Evolutionary conservation across 2,113 vertebrate species (phyloP), one percentile per base, ranked within the genome.

Genomic region (Saimiri boliviensis): DNA sequence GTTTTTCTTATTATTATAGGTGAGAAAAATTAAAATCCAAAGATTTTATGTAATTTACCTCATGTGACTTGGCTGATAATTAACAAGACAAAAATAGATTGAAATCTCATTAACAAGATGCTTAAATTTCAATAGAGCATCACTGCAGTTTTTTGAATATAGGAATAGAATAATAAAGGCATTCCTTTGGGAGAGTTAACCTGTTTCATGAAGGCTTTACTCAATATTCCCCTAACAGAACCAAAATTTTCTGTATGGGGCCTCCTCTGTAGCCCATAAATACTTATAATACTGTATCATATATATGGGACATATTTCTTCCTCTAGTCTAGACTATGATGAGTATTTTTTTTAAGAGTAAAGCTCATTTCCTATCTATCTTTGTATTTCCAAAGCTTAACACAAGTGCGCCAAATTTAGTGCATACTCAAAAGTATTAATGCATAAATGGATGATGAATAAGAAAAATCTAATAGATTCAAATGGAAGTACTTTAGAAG

Each of bases 361-460:
- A 85, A 95, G 32, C 32, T 82, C 35, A 77, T 47, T 81, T 93
- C 40, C 42, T 56, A 42, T 63, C 76, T 94, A 56, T n/a, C 49
- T 86, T 91, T 91, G n/a, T 66, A 52, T 88, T 93, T 87, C 66
- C 45, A 96, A 42, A 66, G 17, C 27, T 81, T 89, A 83, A 70
- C 23, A 58, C 20, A 95, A 52, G 49, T 16, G 4, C 11, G 42
- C 23, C 25, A 89, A 74, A 74, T 27, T 91, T 81, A 82, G 35
- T 60, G 37, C 13, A 71, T 40, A 91, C 23, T 47, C 71, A 73
- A 58, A 95, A 87, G 25, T 58, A 63, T 81, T 93, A 63, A 74
- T 45, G 37, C 68, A 19, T 52, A 95, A 87, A 49, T 93, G 86
- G 82, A 77, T n/a, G 49, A 73, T 32, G 32, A 70, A 91, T 77